phyloP scores from a whole-genome alignment of 2,797 vertebrate genomes.

The Hydrophis major region DNA sequence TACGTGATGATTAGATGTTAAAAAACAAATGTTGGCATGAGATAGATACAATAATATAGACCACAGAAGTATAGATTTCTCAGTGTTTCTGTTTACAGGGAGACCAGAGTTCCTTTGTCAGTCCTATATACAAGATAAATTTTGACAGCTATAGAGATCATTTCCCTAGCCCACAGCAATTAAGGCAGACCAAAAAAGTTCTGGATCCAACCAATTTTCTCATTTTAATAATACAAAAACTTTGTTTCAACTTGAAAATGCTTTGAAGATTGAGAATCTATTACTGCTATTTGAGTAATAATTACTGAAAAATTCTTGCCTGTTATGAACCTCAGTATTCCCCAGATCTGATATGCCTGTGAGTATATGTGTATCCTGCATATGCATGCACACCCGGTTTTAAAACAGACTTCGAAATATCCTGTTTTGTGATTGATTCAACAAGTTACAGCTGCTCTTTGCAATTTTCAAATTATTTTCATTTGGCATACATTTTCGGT shows the following conservation, averaged over 20 bases:
- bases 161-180: slow-evolving; percentile 49
- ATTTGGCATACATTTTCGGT: slow-evolving; percentile 57
- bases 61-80: slow-evolving; percentile 6
- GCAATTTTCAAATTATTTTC: slow-evolving; percentile 55
- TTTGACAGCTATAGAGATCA: slow-evolving; percentile 50
- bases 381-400: slow-evolving; percentile 18
- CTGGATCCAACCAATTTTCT: slow-evolving; percentile 54
- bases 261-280: slow-evolving; percentile 63
- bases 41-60: neutral
- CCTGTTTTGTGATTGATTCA: slow-evolving; percentile 60
- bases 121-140: slow-evolving; percentile 29
- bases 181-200: slow-evolving; percentile 57
- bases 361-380: neutral
- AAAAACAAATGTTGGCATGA: slow-evolving; percentile 6
- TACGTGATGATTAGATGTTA: neutral
- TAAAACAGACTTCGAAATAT: slow-evolving; percentile 65
- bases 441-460: slow-evolving; percentile 62
- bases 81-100: slow-evolving; percentile 22
- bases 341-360: slow-evolving; percentile 66
- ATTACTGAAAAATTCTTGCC: slow-evolving; percentile 69
- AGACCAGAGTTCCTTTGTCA: slow-evolving; percentile 37
- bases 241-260: slow-evolving; percentile 55
- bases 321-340: slow-evolving; percentile 69
- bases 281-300: slow-evolving; percentile 58
- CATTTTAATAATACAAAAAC: slow-evolving; percentile 60